Evolutionary conservation across 2,113 vertebrate genomes (phyloP), one percentile per base, ranked within the genome.

Genomic region (Lethenteron camtschaticum): DNA sequence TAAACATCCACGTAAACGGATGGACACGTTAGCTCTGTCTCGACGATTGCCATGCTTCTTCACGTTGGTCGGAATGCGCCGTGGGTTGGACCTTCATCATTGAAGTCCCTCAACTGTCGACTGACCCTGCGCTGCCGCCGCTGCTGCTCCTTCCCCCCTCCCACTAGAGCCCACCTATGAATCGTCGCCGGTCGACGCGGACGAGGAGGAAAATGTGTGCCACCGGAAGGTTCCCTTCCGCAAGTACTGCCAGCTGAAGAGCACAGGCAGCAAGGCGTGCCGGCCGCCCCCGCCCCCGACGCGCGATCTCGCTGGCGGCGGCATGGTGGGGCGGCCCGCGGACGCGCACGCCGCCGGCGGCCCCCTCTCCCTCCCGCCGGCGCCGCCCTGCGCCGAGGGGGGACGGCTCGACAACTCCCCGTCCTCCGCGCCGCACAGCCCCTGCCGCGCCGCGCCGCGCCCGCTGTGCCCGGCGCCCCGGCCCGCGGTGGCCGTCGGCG

Each of bases 221-320:
- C 60, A 66, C 60, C n/a, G 20, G 60, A 66, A 66, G 60, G 60
- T 66, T 66, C 60, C 60, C 10, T 66, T 66, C 20, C 60, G 60
- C 60, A 66, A 66, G 10, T 66, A 66, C 60, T 66, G 60, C 60
- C 60, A 66, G 60, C 60, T 66, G 60, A 66, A 66, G 20, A 9
- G 60, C 60, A 41, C 41, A 4, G 41, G 41, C 41, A 41, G 41
- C 41, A 41, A 41, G 41, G 41, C 41, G 41, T 10, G 60, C 10
- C n/a, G 20, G 60, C n/a, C 60, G n/a, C 14, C 20, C 14, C 14
- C 20, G 60, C 60, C 60, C n/a, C 9, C 60, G 9, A 66, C 60
- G 10, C n/a, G 60, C 9, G 60, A 9, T 9, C 20, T 66, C 9
- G 41, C 41, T 41, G 41, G 41, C 41, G 41, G 41, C 41, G 41